Evolutionary conservation across 2,113 vertebrate genomes (phyloP).

Genomic region (Romanogobio albipinnatus): DNA sequence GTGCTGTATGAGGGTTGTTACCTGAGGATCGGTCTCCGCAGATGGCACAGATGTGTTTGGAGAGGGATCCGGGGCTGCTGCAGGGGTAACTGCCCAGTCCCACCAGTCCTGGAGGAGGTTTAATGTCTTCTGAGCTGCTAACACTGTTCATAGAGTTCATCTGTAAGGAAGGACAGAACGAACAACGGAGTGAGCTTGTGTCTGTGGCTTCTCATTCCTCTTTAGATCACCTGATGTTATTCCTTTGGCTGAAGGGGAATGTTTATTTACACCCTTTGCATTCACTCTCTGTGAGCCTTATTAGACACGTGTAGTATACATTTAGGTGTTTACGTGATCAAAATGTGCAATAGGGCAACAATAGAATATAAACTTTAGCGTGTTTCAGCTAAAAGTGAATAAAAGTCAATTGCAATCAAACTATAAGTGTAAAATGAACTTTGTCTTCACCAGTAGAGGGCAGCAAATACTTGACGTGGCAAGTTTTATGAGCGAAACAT

Average conservation of each 20-base stretch:
- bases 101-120: constrained; percentile 86
- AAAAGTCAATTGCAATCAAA: neutral
- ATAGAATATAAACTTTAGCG: neutral
- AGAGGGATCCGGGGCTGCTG: constrained; percentile 88
- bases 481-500: constrained; percentile 12
- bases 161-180: constrained; percentile 68
- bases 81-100: constrained; percentile 84
- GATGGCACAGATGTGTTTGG: constrained; percentile 96
- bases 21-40: constrained; percentile 97
- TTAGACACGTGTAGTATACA: neutral
- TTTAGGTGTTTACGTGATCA: neutral
- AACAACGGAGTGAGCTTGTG: neutral
- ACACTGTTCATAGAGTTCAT: constrained; percentile 86
- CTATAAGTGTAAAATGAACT: neutral
- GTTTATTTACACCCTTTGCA: neutral
- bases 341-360: neutral
- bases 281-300: neutral
- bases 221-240: neutral
- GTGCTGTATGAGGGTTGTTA: constrained; percentile 62
- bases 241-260: neutral
- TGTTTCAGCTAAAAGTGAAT: neutral
- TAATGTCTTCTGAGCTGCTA: constrained; percentile 89
- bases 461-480: neutral
- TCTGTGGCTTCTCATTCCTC: neutral
- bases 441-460: constrained; percentile 37